These are phyloP conservation scores for Cardiocondyla obscurior DNA, from an alignment of 1,140 invertebrate genomes.

Conservation along the genomic window DNA sequence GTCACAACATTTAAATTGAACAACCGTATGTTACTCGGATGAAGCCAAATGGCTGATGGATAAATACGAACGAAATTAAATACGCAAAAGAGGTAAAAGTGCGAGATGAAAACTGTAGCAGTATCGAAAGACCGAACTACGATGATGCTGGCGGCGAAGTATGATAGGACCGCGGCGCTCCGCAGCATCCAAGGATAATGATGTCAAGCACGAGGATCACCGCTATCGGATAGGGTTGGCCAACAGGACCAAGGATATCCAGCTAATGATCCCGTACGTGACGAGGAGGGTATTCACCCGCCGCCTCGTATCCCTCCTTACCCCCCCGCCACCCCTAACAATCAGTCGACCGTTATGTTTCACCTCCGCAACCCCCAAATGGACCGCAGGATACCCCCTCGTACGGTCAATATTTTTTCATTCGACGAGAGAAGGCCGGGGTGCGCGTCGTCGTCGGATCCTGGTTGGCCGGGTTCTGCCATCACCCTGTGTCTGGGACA, in stretches of 20 bases:
- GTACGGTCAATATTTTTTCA: slow-evolving; percentile 84
- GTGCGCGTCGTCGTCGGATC: neutral
- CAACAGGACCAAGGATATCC: slow-evolving; percentile 77
- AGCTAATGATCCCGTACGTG: slow-evolving; percentile 81
- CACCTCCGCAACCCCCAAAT: slow-evolving; percentile 83
- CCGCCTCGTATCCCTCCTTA: slow-evolving; percentile 22
- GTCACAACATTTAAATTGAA: slow-evolving; percentile 28
- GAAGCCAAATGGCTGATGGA: neutral
- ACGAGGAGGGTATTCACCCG: slow-evolving; percentile 78
- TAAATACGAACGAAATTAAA: slow-evolving; percentile 1
- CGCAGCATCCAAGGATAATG: slow-evolving; percentile 74
- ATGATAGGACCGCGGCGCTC: slow-evolving; percentile 63
- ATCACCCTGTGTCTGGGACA: slow-evolving; percentile 74
- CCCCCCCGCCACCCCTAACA: slow-evolving; percentile 53
- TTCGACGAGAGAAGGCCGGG: slow-evolving; percentile 54
- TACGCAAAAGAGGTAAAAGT: neutral
- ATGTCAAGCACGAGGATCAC: slow-evolving; percentile 74
- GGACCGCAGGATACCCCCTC: slow-evolving; percentile 80
- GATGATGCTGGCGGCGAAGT: slow-evolving; percentile 39
- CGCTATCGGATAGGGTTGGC: slow-evolving; percentile 73
- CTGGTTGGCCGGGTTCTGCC: slow-evolving; percentile 70
- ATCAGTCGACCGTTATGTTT: slow-evolving; percentile 74
- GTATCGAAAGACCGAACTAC: slow-evolving; percentile 43
- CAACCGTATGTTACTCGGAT: neutral
- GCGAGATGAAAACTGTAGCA: slow-evolving; percentile 14